Evolutionary conservation across 2,797 vertebrate species (phyloP).

Genomic region (Moxostoma hubbsi): DNA sequence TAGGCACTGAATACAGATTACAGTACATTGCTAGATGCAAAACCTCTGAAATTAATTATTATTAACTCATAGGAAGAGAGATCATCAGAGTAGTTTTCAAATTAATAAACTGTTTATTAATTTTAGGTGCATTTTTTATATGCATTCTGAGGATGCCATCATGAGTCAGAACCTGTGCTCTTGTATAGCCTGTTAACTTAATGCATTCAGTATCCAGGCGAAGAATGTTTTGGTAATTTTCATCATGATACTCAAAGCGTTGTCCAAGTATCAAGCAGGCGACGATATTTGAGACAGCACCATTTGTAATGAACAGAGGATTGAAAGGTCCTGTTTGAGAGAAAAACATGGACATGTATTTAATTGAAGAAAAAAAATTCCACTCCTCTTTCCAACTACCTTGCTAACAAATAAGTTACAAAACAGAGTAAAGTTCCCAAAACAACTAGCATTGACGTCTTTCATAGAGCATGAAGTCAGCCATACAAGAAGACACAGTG

Average conservation of each 20-base stretch:
- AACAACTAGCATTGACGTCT: too few relatives aligned
- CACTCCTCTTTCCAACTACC: too few relatives aligned
- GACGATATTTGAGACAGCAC: constrained; percentile 79
- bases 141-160: background rate
- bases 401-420: too few relatives aligned
- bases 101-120: background rate
- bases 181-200: constrained; percentile 68
- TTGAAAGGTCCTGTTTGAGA: constrained; percentile 73
- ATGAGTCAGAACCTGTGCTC: constrained; percentile 72
- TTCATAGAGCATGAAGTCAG: too few relatives aligned
- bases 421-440: too few relatives aligned
- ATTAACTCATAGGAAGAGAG: background rate
- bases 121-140: background rate
- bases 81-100: background rate
- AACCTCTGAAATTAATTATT: background rate
- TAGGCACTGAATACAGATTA: background rate
- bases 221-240: constrained; percentile 75
- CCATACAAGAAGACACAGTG: too few relatives aligned
- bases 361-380: too few relatives aligned
- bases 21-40: background rate
- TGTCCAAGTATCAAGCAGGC: constrained; percentile 81
- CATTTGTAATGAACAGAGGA: constrained; percentile 73
- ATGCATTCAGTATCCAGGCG: constrained; percentile 75
- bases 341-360: background rate
- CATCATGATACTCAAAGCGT: constrained; percentile 82